Conservation (phyloP, 1,140 invertebrate species). For the Orius laevigatus region DNA sequence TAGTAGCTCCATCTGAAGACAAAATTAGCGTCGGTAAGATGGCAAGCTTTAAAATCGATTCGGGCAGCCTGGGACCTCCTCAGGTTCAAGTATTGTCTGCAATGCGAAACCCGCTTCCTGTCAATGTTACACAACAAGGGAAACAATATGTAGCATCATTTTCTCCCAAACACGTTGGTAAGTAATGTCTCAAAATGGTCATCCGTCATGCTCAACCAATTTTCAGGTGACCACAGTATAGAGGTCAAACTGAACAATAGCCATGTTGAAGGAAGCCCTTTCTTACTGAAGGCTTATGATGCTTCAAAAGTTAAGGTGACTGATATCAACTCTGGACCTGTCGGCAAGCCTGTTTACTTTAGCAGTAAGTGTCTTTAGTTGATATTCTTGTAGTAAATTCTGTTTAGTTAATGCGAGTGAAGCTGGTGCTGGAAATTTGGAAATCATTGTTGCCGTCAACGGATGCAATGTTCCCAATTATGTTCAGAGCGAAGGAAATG, state of each 20-base stretch:
- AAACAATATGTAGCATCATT: constrained; percentile 31
- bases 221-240: constrained; percentile 76
- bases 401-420: constrained; percentile 55
- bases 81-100: constrained; percentile 59
- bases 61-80: constrained; percentile 46
- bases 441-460: constrained; percentile 96
- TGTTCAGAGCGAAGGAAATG: constrained; percentile 93
- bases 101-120: constrained; percentile 45
- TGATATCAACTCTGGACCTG: constrained; percentile 71
- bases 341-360: constrained; percentile 84
- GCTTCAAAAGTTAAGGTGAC: constrained; percentile 78
- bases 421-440: constrained; percentile 85
- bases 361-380: constrained; percentile 51
- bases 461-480: constrained; percentile 96
- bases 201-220: too few relatives aligned
- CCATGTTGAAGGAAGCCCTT: constrained; percentile 84
- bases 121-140: constrained; percentile 35
- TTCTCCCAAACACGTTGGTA: constrained; percentile 73
- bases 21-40: constrained; percentile 78
- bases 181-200: constrained; percentile 22
- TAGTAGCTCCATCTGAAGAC: constrained; percentile 61
- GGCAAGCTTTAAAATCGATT: constrained; percentile 71
- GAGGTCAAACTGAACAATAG: constrained; percentile 67
- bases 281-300: constrained; percentile 89
- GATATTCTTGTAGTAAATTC: neutral